Evolutionary conservation across 2,888 invertebrate species (phyloP).

Genomic region (Oscheius myriophilus): DNA sequence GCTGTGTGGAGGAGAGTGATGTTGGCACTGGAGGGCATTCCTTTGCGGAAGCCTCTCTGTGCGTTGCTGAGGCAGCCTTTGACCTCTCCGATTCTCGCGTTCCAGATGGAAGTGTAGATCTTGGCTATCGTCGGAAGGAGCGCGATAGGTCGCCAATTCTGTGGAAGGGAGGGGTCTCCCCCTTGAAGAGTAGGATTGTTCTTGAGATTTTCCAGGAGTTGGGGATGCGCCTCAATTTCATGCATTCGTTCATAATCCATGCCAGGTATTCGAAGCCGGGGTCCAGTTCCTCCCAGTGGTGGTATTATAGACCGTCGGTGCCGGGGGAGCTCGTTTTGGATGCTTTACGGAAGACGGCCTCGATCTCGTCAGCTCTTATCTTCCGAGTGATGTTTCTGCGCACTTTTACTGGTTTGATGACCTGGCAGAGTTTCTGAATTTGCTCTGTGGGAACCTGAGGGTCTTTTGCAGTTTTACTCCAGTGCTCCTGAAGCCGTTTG

Average conservation of each 20-base stretch:
- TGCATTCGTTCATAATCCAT: background rate
- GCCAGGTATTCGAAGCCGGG: background rate
- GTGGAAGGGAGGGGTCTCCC: background rate
- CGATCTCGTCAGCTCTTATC: too few relatives aligned
- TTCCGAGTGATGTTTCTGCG: too few relatives aligned
- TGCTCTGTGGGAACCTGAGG: background rate
- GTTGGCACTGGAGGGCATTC: conserved; percentile 52
- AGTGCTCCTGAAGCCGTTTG: too few relatives aligned
- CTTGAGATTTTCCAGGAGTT: background rate
- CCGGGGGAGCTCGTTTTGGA: background rate
- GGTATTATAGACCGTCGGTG: background rate
- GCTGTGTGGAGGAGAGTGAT: conserved; percentile 30
- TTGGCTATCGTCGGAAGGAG: background rate
- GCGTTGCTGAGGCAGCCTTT: conserved; percentile 32
- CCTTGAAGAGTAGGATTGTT: background rate
- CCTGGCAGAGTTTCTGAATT: background rate
- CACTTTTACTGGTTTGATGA: too few relatives aligned
- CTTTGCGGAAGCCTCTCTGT: conserved; percentile 71
- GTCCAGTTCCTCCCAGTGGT: background rate
- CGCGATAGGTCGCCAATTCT: background rate
- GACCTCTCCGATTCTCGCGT: background rate
- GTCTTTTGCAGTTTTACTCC: background rate
- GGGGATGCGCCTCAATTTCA: background rate
- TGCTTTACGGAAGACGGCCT: too few relatives aligned
- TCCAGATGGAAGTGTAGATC: background rate